Evolutionary conservation across 2,797 vertebrate species (phyloP).

Genomic region (Acrossocheilus fasciatus): DNA sequence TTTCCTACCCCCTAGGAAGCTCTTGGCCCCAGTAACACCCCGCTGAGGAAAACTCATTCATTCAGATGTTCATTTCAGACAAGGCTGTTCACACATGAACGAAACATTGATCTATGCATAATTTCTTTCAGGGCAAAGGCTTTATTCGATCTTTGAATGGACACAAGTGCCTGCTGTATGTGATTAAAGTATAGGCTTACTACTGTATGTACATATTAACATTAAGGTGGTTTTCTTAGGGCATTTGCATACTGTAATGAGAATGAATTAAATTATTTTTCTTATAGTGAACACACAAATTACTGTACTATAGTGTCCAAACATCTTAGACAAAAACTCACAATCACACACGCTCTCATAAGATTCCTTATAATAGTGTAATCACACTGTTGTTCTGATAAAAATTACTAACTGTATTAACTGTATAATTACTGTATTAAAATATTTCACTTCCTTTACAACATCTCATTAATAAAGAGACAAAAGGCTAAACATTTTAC

Average conservation of each 20-base stretch:
- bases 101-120: slow-evolving; percentile 28
- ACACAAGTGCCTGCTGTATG: slow-evolving; percentile 4
- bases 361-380: not conserved
- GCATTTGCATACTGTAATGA: not conserved
- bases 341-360: not conserved
- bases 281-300: not conserved
- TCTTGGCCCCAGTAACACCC: slow-evolving; percentile 18
- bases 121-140: slow-evolving; percentile 1
- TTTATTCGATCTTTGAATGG: slow-evolving; percentile 22
- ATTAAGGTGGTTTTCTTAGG: not conserved
- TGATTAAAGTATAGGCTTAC: slow-evolving; percentile 17
- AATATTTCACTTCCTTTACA: not conserved
- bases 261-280: not conserved
- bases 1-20: slow-evolving; percentile 22
- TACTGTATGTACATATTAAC: not conserved
- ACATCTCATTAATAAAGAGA: not conserved
- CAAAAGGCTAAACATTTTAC: not conserved
- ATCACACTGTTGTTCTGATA: not conserved
- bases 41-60: slow-evolving; percentile 38
- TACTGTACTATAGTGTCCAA: not conserved
- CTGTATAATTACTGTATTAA: not conserved
- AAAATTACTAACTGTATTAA: not conserved
- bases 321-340: not conserved
- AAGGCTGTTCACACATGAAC: slow-evolving; percentile 31
- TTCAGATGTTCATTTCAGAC: slow-evolving; percentile 29